phyloP scores from a whole-genome alignment of 1,140 invertebrate species.

The Halyomorpha halys region DNA sequence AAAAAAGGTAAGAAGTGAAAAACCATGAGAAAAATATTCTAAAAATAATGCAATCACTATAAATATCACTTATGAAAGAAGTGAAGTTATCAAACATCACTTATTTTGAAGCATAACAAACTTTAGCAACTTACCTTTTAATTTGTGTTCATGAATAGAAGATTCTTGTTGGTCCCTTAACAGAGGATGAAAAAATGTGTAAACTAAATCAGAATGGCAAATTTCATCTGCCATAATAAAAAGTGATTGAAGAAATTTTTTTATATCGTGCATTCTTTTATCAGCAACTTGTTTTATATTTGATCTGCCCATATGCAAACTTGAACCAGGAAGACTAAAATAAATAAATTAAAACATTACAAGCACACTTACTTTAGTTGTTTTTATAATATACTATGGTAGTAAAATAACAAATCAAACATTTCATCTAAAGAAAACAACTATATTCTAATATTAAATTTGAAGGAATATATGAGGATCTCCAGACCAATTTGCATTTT shows the following conservation, averaged over 20 bases:
- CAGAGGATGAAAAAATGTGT: slow-evolving; percentile 95
- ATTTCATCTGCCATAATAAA: slow-evolving; percentile 86
- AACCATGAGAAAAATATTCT: no score
- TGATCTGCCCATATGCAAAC: slow-evolving; percentile 75
- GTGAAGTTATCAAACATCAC: neutral
- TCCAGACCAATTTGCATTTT: no score
- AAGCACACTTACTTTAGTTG: neutral
- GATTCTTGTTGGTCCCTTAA: slow-evolving; percentile 80
- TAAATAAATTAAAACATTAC: slow-evolving; percentile 20
- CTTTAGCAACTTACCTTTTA: slow-evolving; percentile 35
- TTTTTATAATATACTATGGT: no score
- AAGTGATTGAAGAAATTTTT: slow-evolving; percentile 74
- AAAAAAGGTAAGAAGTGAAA: no score
- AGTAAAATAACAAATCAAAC: no score
- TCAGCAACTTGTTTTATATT: slow-evolving; percentile 92
- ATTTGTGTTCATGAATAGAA: slow-evolving; percentile 43
- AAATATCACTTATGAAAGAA: no score
- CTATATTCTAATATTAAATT: no score
- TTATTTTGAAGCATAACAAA: neutral
- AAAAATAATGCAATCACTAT: no score
- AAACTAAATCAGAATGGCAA: slow-evolving; percentile 88
- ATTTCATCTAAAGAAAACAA: no score
- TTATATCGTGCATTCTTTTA: slow-evolving; percentile 73
- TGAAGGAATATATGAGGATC: no score
- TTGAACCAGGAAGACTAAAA: slow-evolving; percentile 50